Evolutionary conservation across 2,888 invertebrate species (phyloP).

Genomic region (Micropterix aruncella): DNA sequence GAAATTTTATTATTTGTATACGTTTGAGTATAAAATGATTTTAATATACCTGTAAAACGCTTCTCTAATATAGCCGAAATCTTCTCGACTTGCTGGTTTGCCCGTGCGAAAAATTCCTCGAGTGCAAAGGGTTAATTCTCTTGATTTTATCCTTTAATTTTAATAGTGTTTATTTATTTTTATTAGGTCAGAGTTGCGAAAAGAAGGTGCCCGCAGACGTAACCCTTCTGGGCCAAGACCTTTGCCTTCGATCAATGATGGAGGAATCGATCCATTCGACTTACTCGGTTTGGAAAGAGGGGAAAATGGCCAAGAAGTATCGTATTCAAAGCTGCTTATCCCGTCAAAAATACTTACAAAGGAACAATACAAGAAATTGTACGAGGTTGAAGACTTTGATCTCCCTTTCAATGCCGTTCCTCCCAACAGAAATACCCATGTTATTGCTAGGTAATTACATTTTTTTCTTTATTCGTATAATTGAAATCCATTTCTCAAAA

Average conservation of each 20-base stretch:
- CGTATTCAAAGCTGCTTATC: constrained; percentile 72
- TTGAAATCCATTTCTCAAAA: too few species aligned
- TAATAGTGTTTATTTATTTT: constrained; percentile 18
- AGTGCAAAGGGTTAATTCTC: too few species aligned
- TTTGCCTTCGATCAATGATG: constrained; percentile 70
- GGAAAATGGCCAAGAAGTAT: constrained; percentile 82
- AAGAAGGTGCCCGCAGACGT: constrained; percentile 61
- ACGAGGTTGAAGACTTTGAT: constrained; percentile 31
- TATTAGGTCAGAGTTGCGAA: constrained; percentile 46
- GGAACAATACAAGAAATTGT: constrained; percentile 33
- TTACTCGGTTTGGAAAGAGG: constrained; percentile 68
- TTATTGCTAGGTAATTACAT: constrained; percentile 40
- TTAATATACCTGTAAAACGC: too few species aligned
- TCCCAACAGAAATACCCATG: constrained; percentile 21
- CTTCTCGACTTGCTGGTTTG: too few species aligned
- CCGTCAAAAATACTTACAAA: constrained; percentile 46
- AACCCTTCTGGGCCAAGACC: constrained; percentile 75
- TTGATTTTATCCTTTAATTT: constrained; percentile 9
- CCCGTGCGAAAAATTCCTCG: too few species aligned
- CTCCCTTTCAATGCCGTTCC: constrained; percentile 16
- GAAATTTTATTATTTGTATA: too few species aligned
- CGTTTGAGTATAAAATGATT: too few species aligned
- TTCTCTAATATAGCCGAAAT: constrained; percentile 5
- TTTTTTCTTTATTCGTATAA: constrained; percentile 7
- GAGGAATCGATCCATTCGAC: constrained; percentile 70